A percentile compares a stretch with the other conserved stretches of the same genome.
Evolutionary conservation across 2,113 vertebrate species (phyloP).

Genomic region (Microcebus tavaratra): DNA sequence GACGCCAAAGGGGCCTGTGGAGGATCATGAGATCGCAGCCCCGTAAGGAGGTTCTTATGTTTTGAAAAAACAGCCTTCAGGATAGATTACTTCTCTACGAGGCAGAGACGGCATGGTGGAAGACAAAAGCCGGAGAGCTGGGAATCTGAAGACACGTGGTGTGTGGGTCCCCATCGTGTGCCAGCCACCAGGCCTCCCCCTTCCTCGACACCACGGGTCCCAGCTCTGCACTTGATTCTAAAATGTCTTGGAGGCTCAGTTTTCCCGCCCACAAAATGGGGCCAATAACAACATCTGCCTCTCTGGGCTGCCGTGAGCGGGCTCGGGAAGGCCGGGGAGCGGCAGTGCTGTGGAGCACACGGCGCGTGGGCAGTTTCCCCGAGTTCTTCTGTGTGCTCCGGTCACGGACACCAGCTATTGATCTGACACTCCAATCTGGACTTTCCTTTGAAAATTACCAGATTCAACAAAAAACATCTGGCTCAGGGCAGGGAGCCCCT

Average conservation of each 20-base stretch:
- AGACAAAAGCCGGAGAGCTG: not conserved
- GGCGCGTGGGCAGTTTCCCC: not conserved
- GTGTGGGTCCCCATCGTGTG: accelerated
- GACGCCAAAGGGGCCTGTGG: not conserved
- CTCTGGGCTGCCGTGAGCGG: not conserved
- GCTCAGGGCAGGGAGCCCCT: not conserved
- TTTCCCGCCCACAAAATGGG: not conserved
- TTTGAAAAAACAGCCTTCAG: not conserved
- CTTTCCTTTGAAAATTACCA: constrained; percentile 65
- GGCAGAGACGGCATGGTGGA: not conserved
- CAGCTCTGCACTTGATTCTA: not conserved
- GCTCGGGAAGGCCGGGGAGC: accelerated
- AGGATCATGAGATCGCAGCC: not conserved
- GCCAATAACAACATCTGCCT: not conserved
- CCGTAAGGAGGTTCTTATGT: not conserved
- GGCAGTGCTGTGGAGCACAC: accelerated
- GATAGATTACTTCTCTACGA: not conserved
- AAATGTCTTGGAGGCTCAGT: not conserved
- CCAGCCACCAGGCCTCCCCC: not conserved
- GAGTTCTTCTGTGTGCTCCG: not conserved
- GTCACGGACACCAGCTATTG: not conserved
- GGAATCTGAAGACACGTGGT: not conserved
- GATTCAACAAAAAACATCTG: constrained; percentile 70
- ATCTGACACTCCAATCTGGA: constrained; percentile 31
- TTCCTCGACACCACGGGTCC: not conserved